These are phyloP conservation scores for Drosophila neonasuta DNA, from an alignment of 2,888 invertebrate species.

Conservation along the genomic window DNA sequence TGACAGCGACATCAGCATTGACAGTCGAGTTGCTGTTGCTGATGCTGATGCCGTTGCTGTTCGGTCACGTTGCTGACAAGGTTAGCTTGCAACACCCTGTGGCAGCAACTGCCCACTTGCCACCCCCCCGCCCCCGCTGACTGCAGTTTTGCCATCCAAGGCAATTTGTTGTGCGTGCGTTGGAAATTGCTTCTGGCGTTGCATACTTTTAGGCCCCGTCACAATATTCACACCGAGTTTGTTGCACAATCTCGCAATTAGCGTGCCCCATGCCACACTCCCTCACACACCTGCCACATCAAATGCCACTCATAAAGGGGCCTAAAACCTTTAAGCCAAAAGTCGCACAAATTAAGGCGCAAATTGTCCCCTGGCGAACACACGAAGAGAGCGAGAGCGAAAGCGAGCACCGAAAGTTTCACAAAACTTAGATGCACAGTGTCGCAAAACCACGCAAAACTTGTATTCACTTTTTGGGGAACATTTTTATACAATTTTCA, in stretches of 20 bases:
- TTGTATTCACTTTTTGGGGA: background rate
- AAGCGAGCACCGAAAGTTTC: slow-evolving; percentile 26
- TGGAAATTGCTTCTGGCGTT: slow-evolving; percentile 43
- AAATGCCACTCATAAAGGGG: background rate
- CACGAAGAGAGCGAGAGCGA: background rate
- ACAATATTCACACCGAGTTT: slow-evolving; percentile 51
- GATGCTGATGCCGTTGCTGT: background rate
- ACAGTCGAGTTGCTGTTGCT: slow-evolving; percentile 7
- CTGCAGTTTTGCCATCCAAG: background rate
- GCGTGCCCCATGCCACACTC: background rate
- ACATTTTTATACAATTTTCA: no score
- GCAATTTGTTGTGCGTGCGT: slow-evolving; percentile 44
- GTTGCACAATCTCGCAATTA: slow-evolving; percentile 51
- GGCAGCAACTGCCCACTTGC: background rate
- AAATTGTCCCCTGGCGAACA: slow-evolving; percentile 53
- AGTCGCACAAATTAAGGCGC: slow-evolving; percentile 61
- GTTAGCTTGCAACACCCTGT: background rate
- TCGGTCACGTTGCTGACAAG: slow-evolving; percentile 8
- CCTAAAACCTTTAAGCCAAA: slow-evolving; percentile 60
- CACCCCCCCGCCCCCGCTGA: background rate
- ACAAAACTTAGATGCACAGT: slow-evolving; percentile 38
- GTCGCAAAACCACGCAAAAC: background rate
- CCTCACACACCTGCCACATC: background rate
- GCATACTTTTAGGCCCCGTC: slow-evolving; percentile 58
- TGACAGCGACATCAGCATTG: slow-evolving; percentile 15